Percentiles rank a stretch among this genome's conserved stretches.
These are phyloP conservation scores for Oncopeltus fasciatus DNA, from an alignment of 1,140 invertebrate genomes.

Conservation along the genomic window DNA sequence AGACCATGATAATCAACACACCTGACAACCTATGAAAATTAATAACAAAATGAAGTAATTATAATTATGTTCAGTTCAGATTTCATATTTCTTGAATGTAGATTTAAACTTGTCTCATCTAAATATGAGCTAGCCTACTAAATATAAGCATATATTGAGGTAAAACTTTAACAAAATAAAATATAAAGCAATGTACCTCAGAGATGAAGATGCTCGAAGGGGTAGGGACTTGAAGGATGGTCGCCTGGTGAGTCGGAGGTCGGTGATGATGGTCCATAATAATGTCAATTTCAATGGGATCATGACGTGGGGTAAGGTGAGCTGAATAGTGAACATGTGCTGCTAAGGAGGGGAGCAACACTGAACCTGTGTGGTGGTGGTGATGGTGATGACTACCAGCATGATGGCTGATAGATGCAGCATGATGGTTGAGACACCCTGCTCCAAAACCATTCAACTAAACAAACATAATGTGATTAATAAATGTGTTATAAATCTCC, in stretches of 20 bases:
- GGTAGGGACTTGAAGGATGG: conserved; percentile 16
- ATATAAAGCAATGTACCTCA: conserved; percentile 21
- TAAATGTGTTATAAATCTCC: too few relatives aligned
- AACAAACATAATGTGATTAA: too few relatives aligned
- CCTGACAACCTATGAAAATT: too few relatives aligned
- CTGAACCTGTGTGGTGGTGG: conserved; percentile 14
- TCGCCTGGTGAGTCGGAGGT: conserved; percentile 27
- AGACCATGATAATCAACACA: too few relatives aligned
- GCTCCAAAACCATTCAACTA: conserved; percentile 19
- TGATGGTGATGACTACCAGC: background rate
- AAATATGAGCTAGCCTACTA: too few relatives aligned
- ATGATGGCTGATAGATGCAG: conserved; percentile 4
- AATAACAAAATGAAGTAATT: too few relatives aligned
- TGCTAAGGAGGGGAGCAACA: background rate
- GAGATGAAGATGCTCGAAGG: conserved; percentile 24
- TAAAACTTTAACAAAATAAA: too few relatives aligned
- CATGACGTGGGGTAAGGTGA: conserved; percentile 11
- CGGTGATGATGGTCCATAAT: conserved; percentile 23
- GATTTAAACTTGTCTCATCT: too few relatives aligned
- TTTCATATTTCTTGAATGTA: too few relatives aligned
- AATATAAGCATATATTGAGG: too few relatives aligned
- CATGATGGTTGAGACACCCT: too few relatives aligned
- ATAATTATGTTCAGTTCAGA: too few relatives aligned
- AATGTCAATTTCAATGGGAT: conserved; percentile 9
- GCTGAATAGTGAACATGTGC: conserved; percentile 3